phyloP scores from a whole-genome alignment of 2,797 vertebrate species.

The Xenopus petersii region DNA sequence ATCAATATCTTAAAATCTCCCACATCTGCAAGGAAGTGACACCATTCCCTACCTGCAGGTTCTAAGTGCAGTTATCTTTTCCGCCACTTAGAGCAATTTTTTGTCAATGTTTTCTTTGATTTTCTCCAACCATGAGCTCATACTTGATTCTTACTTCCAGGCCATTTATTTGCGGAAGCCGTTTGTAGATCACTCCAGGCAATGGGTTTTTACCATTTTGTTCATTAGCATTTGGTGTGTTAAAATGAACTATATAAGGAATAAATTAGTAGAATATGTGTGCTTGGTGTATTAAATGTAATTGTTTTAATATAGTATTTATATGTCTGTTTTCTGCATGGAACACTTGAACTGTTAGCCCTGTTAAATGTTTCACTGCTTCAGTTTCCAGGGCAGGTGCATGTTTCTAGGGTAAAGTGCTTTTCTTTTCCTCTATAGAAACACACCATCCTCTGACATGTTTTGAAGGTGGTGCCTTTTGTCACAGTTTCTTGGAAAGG shows the following conservation, averaged over 20 bases:
- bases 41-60: constrained; percentile 33
- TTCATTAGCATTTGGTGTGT: constrained; percentile 16
- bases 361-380: no score
- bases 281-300: no score
- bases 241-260: constrained; percentile 24
- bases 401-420: no score
- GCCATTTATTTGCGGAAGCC: constrained; percentile 31
- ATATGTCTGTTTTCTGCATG: no score
- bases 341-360: no score
- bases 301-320: no score
- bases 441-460: no score
- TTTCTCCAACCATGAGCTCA: constrained; percentile 27
- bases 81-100: constrained; percentile 41
- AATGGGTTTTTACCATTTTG: constrained; percentile 33
- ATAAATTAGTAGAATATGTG: constrained; percentile 8
- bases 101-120: constrained; percentile 32
- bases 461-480: no score
- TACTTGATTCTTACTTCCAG: constrained; percentile 18
- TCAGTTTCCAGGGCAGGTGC: no score
- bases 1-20: constrained; percentile 42
- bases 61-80: constrained; percentile 43
- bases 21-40: constrained; percentile 41
- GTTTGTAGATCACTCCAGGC: constrained; percentile 21
- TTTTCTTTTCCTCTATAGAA: no score
- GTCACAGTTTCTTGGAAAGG: no score